These are phyloP conservation scores for Urechis unicinctus DNA, from an alignment of 2,888 invertebrate genomes.

Conservation along the genomic window DNA sequence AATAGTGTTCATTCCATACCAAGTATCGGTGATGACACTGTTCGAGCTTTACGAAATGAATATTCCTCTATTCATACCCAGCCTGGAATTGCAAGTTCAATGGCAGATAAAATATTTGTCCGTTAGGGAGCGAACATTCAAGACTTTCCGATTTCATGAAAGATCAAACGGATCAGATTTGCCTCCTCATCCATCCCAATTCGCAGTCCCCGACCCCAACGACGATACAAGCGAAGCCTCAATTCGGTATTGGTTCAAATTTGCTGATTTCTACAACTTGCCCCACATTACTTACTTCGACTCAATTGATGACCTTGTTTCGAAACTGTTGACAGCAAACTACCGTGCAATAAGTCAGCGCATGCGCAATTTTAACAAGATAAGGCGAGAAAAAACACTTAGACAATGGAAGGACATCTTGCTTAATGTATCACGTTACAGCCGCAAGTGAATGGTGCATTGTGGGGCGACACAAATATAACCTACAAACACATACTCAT, in stretches of 20 bases:
- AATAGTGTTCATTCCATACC: not conserved
- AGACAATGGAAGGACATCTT: constrained; percentile 13
- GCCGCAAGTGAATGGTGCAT: no score
- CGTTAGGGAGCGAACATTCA: constrained; percentile 14
- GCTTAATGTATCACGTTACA: constrained; percentile 2
- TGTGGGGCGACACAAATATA: no score
- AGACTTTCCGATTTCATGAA: not conserved
- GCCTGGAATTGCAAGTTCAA: constrained; percentile 5
- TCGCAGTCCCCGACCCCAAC: constrained; percentile 13
- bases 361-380: constrained; percentile 11
- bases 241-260: constrained; percentile 13
- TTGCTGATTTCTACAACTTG: constrained; percentile 12
- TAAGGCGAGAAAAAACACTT: no score
- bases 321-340: constrained; percentile 1
- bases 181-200: constrained; percentile 38
- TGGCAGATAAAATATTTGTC: constrained; percentile 15
- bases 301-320: constrained; percentile 11
- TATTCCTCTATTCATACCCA: constrained; percentile 17
- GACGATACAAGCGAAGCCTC: constrained; percentile 8
- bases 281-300: constrained; percentile 13
- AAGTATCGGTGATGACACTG: constrained; percentile 16
- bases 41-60: constrained; percentile 19
- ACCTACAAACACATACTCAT: no score
- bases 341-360: constrained; percentile 5
- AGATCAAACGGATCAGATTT: constrained; percentile 5